A percentile compares a stretch with the other conserved stretches of the same genome.
Conservation (phyloP, 2,888 invertebrate species). For the Drosophila suboccidentalis region DNA sequence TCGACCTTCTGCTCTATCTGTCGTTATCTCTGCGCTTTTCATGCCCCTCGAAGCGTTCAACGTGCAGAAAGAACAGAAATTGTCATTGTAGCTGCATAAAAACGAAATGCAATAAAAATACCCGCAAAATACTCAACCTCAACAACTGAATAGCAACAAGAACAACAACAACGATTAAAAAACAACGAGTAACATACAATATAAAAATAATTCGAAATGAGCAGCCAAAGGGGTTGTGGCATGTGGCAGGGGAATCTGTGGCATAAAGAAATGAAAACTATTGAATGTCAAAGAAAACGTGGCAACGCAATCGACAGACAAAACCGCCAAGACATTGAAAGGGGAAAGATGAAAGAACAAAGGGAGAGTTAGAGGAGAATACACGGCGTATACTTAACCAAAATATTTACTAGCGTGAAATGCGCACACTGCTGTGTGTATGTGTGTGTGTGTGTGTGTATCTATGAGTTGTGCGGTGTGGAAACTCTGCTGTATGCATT, state of each 20-base stretch:
- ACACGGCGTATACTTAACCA: constrained; percentile 72
- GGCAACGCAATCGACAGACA: constrained; percentile 54
- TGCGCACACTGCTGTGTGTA: constrained; percentile 10
- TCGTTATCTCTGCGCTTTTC: constrained; percentile 61
- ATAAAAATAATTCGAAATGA: constrained; percentile 79
- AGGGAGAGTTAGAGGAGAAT: constrained; percentile 5
- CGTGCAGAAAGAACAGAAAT: constrained; percentile 43
- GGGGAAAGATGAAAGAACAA: background rate
- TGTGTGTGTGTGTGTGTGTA: constrained; percentile 1
- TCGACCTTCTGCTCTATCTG: constrained; percentile 37
- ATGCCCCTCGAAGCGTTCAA: constrained; percentile 56
- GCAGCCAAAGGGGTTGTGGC: constrained; percentile 19
- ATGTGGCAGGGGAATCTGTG: background rate
- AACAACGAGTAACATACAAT: constrained; percentile 40
- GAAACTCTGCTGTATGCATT: constrained; percentile 46
- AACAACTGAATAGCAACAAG: constrained; percentile 12
- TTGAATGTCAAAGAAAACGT: constrained; percentile 77
- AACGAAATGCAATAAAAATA: constrained; percentile 77
- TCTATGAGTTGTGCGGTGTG: constrained; percentile 7
- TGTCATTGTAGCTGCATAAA: constrained; percentile 77
- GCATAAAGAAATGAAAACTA: constrained; percentile 65
- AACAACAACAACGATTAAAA: constrained; percentile 27
- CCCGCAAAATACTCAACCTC: constrained; percentile 63
- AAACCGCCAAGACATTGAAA: constrained; percentile 19
- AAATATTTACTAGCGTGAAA: constrained; percentile 67